Conservation (phyloP, 2,113 vertebrate species). For the Cinclus cinclus region DNA sequence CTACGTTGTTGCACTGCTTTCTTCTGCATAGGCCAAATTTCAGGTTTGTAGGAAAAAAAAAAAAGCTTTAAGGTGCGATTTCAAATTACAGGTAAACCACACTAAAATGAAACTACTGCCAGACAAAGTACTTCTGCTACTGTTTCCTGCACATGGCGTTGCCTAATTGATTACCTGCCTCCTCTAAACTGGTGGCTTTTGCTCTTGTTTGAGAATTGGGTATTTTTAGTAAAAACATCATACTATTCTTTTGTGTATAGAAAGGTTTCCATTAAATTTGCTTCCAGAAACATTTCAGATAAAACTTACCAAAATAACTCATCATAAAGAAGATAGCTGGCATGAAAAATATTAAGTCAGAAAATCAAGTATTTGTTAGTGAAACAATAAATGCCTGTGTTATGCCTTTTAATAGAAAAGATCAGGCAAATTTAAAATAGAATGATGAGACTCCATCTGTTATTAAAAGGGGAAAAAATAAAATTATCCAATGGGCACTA, state of each 20-base stretch:
- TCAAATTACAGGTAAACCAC: neutral
- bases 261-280: neutral
- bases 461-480: neutral
- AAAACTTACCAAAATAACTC: neutral
- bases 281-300: neutral
- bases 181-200: neutral
- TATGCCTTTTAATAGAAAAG: neutral
- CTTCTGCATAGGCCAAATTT: neutral
- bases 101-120: neutral
- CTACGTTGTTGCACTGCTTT: neutral
- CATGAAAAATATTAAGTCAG: neutral
- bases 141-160: rapidly evolving
- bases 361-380: neutral
- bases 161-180: neutral
- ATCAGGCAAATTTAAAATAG: neutral
- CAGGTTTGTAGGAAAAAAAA: neutral
- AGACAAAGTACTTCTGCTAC: neutral
- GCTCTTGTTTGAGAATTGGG: neutral
- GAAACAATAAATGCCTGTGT: neutral
- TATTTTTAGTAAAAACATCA: neutral
- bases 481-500: neutral
- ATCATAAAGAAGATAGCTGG: neutral
- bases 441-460: neutral
- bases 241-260: neutral
- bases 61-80: neutral